These are phyloP conservation scores for Eumacrocentrus americanus DNA, from an alignment of 2,888 invertebrate species.

Conservation along the genomic window DNA sequence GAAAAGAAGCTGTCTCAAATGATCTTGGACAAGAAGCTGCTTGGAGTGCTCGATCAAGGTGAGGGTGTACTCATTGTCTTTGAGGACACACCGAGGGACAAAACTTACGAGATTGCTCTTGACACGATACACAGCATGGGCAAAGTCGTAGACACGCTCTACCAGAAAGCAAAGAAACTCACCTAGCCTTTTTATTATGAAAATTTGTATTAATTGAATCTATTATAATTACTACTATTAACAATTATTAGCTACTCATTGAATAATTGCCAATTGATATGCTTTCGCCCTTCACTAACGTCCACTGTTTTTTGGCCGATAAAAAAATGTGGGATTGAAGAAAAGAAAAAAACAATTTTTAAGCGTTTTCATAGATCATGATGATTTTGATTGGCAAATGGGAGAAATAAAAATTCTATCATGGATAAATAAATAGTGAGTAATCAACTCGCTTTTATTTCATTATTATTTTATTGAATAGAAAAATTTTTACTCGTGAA, in stretches of 20 bases:
- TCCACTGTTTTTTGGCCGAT: neutral
- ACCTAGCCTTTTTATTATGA: conserved; percentile 69
- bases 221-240: conserved; percentile 53
- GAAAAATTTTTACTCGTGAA: neutral
- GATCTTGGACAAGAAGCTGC: conserved; percentile 98
- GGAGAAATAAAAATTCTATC: neutral
- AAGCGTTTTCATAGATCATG: neutral
- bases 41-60: conserved; percentile 97
- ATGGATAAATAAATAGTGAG: neutral
- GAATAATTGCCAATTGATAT: conserved; percentile 41
- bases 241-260: conserved; percentile 48
- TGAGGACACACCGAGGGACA: conserved; percentile 92
- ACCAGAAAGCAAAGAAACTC: conserved; percentile 98
- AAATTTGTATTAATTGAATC: conserved; percentile 33
- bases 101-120: conserved; percentile 96
- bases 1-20: conserved; percentile 99
- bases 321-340: neutral
- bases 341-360: neutral
- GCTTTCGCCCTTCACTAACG: conserved; percentile 35
- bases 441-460: neutral
- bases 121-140: conserved; percentile 99
- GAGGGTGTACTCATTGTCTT: conserved; percentile 97
- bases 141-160: conserved; percentile 98
- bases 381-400: neutral
- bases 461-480: neutral